Evolutionary conservation across 2,113 vertebrate species (phyloP).

Genomic region (Pangasianodon gigas): DNA sequence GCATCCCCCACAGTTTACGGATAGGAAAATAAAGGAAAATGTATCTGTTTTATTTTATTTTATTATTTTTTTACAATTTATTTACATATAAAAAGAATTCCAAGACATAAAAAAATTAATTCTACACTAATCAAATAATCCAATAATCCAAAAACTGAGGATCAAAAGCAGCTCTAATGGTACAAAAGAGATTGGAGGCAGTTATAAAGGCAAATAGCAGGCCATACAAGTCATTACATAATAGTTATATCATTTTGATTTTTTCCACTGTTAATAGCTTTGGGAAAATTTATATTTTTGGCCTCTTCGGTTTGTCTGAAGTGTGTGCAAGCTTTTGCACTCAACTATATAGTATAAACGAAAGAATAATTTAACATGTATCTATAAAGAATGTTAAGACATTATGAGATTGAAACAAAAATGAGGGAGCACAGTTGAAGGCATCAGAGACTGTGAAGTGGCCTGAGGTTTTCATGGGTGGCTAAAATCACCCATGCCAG

Average conservation of each 20-base stretch:
- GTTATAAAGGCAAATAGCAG: background rate
- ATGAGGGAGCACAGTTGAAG: background rate
- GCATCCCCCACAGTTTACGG: background rate
- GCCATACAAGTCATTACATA: background rate
- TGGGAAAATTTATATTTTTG: background rate
- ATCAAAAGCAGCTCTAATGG: background rate
- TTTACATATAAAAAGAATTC: background rate
- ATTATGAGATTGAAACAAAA: background rate
- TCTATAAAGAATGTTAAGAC: background rate
- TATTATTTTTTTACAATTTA: background rate
- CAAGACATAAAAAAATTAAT: background rate
- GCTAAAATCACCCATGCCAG: constrained; percentile 36
- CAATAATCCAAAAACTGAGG: background rate
- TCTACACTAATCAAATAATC: background rate
- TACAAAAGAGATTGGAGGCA: background rate
- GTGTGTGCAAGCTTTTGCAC: too few relatives aligned
- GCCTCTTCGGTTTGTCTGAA: too few relatives aligned
- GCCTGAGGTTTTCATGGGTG: constrained; percentile 31
- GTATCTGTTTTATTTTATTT: background rate
- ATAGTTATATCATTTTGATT: too few relatives aligned
- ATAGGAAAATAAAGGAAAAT: background rate
- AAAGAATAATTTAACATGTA: background rate
- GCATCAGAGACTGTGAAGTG: background rate
- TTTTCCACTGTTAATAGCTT: too few relatives aligned
- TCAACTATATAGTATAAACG: background rate